phyloP scores from a whole-genome alignment of 30 jellyfish, hydroid and myxozoan genomes.

The Catostylus mosaicus region DNA sequence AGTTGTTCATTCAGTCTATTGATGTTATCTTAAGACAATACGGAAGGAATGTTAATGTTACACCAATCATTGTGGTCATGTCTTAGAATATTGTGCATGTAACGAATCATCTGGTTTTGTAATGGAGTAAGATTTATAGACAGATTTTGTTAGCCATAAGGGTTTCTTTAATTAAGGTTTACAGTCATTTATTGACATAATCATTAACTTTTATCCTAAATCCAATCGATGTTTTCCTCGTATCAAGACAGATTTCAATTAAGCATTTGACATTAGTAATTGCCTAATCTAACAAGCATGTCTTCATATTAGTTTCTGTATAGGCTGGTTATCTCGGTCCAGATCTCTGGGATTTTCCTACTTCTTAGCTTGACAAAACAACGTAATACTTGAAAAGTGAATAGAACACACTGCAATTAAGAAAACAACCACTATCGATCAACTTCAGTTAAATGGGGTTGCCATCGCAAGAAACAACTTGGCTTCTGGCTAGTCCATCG shows the following conservation, averaged over 20 bases:
- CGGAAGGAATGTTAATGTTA: conserved; percentile 18
- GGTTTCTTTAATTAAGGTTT: conserved; percentile 26
- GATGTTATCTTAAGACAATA: conserved; percentile 2
- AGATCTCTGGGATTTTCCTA: not conserved
- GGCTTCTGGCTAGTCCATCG: no score
- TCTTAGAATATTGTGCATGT: not conserved
- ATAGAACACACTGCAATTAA: not conserved
- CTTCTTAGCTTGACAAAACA: not conserved
- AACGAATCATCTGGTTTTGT: conserved; percentile 37
- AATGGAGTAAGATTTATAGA: conserved; percentile 27
- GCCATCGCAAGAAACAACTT: no score
- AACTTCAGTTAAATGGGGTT: no score
- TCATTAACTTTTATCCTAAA: conserved; percentile 11
- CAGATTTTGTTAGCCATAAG: conserved; percentile 29
- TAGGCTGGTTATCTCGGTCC: not conserved
- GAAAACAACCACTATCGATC: no score
- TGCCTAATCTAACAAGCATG: conserved; percentile 17
- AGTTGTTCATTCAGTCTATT: not conserved
- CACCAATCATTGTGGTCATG: not conserved
- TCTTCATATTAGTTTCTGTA: not conserved
- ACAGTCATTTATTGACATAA: conserved; percentile 14
- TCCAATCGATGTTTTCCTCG: conserved; percentile 45
- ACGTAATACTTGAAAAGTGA: not conserved
- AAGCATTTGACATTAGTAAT: conserved; percentile 20
- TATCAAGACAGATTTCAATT: conserved; percentile 51